A percentile compares a stretch with the other conserved stretches of the same genome.
Conservation (phyloP, 2,797 vertebrate genomes). For the Crenuchus spilurus region DNA sequence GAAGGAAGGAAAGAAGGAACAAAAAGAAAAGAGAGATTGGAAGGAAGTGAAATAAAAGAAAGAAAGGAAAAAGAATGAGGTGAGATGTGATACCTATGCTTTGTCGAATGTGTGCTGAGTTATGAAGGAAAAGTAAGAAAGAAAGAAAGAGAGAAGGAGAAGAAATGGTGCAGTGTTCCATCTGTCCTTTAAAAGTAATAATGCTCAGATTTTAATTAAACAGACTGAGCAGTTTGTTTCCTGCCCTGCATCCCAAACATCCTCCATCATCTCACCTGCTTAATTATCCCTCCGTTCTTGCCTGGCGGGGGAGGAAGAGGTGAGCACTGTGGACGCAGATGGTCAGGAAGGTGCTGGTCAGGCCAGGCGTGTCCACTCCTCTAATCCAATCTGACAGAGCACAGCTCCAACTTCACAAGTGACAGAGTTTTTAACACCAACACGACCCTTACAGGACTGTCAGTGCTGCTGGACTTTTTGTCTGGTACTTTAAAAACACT, state of each 20-base stretch:
- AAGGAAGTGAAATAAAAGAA: not conserved
- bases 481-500: too few relatives aligned
- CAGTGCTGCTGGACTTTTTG: too few relatives aligned
- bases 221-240: constrained; percentile 68
- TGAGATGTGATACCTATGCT: too few relatives aligned
- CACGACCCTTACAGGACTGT: too few relatives aligned
- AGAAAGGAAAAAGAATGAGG: not conserved
- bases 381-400: constrained; percentile 70
- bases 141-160: not conserved
- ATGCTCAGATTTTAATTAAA: constrained; percentile 73
- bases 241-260: constrained; percentile 62
- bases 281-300: constrained; percentile 77
- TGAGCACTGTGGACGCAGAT: constrained; percentile 68
- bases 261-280: constrained; percentile 70
- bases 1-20: constrained; percentile 55
- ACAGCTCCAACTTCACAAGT: constrained; percentile 50
- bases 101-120: too few relatives aligned
- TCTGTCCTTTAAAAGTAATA: constrained; percentile 59
- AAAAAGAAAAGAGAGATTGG: constrained; percentile 54
- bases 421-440: constrained; percentile 2
- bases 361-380: constrained; percentile 52
- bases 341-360: constrained; percentile 62
- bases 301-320: constrained; percentile 63
- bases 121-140: not conserved
- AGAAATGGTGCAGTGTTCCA: constrained; percentile 54